These are phyloP conservation scores for Sycobia sp. DNA, from an alignment of 1,140 invertebrate species.

Conservation along the genomic window DNA sequence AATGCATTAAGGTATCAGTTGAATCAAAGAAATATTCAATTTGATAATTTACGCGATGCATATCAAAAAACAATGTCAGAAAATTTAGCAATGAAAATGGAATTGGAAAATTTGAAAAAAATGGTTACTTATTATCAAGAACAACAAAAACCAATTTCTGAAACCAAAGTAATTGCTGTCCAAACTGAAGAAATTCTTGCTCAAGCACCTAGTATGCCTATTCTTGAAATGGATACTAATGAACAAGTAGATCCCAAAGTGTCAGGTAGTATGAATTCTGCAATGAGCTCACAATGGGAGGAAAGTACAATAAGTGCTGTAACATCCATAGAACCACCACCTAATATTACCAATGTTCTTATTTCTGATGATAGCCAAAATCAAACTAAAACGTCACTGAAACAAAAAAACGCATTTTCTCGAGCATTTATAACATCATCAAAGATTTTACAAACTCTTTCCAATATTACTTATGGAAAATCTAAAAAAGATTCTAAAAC, in stretches of 20 bases:
- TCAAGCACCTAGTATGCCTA: not conserved
- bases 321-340: slow-evolving; percentile 46
- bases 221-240: not conserved
- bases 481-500: slow-evolving; percentile 20
- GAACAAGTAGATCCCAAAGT: slow-evolving; percentile 21
- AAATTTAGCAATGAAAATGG: slow-evolving; percentile 47
- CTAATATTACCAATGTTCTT: slow-evolving; percentile 41
- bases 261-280: slow-evolving; percentile 40
- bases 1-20: slow-evolving; percentile 37
- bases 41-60: slow-evolving; percentile 38
- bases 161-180: slow-evolving; percentile 9
- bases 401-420: slow-evolving; percentile 40
- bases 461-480: slow-evolving; percentile 47
- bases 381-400: slow-evolving; percentile 23
- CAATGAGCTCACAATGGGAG: slow-evolving; percentile 52
- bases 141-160: slow-evolving; percentile 17
- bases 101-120: slow-evolving; percentile 44
- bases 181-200: slow-evolving; percentile 34
- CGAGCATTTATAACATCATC: slow-evolving; percentile 54
- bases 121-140: slow-evolving; percentile 39
- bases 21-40: slow-evolving; percentile 38
- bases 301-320: slow-evolving; percentile 45
- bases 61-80: slow-evolving; percentile 47
- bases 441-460: slow-evolving; percentile 55
- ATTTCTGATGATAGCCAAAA: slow-evolving; percentile 46